Conservation (phyloP, 2,113 vertebrate genomes). For the Gorilla gorilla region DNA sequence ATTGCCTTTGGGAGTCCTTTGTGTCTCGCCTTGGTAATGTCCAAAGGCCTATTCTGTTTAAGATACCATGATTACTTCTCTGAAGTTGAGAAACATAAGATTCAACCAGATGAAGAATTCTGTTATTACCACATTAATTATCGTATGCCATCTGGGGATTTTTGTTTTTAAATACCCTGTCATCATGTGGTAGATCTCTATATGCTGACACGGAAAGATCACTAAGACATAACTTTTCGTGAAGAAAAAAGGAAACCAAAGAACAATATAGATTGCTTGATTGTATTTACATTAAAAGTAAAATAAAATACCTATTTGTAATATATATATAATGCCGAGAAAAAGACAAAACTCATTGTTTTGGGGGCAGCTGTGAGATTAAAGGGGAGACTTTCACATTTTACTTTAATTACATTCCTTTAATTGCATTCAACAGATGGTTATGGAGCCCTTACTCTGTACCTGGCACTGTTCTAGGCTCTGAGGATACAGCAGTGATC, state of each 20-base stretch:
- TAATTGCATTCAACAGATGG: background rate
- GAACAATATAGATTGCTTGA: background rate
- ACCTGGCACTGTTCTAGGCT: background rate
- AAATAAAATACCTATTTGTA: background rate
- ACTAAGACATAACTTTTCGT: background rate
- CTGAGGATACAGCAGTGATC: background rate
- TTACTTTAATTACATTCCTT: background rate
- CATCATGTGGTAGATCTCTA: background rate
- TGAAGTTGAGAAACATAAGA: background rate
- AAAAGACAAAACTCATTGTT: background rate
- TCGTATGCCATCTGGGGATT: background rate
- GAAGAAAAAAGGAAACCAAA: background rate
- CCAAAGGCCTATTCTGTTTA: background rate
- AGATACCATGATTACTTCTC: background rate
- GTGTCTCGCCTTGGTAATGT: background rate
- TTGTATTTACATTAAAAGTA: background rate
- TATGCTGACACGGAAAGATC: background rate
- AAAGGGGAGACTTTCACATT: background rate
- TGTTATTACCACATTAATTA: background rate
- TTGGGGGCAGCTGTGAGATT: background rate
- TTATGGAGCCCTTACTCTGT: background rate
- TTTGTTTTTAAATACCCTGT: background rate
- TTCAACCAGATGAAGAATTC: background rate
- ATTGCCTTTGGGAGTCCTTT: accelerated
- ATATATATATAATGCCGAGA: background rate